Base-by-base conservation (phyloP, 2,113 vertebrate genomes). In the Anolis sagrei region DNA sequence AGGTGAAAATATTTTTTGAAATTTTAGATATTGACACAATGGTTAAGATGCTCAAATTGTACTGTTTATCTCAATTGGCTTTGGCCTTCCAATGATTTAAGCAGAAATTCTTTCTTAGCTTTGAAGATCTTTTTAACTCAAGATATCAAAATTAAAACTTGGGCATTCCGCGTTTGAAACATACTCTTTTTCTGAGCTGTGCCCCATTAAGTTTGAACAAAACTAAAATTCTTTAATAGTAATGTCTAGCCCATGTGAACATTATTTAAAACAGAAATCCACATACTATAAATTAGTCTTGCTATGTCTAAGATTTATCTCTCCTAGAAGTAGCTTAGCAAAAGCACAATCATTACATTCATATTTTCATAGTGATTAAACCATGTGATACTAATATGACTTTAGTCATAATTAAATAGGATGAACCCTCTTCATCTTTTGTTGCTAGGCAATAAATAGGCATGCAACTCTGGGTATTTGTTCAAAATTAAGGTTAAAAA, bases 371-470 rank as follows among this genome's bases (percentile, higher is more conserved):
- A 80, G 90, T 76, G 88, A 61, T 89, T 90, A 82, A 84, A 91
- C 89, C 91, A 91, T 93, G 89, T 92, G 92, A 96, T 94, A 89
- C 79, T 81, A 89, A 80, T 61, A 92, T 51, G 93, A 94, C 90
- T 87, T 90, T 86, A 86, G 84, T 76, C 77, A 77, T 1, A 82
- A 88, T 82, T 93, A 64, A 92, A 91, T 90, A 70, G 87, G 90
- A 93, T 16, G 18, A 93, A 92, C 87, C 68, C 54, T 79, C 19
- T 44, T 58, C 49, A 77, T 72, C 0, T 77, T 87, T 90, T 76
- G 79, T 78, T 82, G 54, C 62, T 74, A 76, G 88, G 84, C 89
- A 92, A 92, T 89, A 90, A 88, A 90, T 32, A 39, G 27, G 25
- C 48, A 69, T 0, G 7, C 85, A 92, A 82, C 54, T 58, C 82